Evolutionary conservation across 2,113 vertebrate species (phyloP).

Genomic region (Tragulus kanchil): DNA sequence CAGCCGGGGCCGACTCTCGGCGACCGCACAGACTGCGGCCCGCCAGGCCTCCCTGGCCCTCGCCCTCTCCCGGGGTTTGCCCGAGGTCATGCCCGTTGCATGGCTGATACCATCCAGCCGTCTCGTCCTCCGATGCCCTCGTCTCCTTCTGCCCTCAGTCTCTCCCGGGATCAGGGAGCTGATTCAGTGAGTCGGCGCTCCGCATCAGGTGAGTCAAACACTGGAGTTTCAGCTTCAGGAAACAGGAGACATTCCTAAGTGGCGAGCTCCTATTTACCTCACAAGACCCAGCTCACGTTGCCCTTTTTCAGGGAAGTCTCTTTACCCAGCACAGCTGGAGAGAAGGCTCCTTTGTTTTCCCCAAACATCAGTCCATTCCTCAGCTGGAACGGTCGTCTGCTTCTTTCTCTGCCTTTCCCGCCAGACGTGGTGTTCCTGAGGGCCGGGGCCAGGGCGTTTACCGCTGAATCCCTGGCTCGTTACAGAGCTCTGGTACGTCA

Average conservation of each 20-base stretch:
- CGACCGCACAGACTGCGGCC: no score
- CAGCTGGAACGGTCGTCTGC: neutral
- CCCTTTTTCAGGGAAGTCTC: neutral
- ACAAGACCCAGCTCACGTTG: neutral
- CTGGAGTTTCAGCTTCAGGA: no score
- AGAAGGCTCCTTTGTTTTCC: neutral
- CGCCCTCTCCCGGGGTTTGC: no score
- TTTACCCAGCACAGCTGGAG: neutral
- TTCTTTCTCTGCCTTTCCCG: neutral
- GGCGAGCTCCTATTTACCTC: neutral
- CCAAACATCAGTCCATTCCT: neutral
- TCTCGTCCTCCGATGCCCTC: no score
- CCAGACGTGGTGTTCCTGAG: neutral
- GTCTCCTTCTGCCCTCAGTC: no score
- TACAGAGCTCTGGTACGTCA: neutral
- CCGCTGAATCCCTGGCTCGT: neutral
- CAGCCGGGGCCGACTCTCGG: no score
- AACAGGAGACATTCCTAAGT: neutral
- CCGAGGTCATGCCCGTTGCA: no score
- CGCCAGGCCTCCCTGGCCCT: no score
- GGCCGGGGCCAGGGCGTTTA: accelerated
- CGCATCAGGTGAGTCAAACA: no score
- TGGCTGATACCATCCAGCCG: no score
- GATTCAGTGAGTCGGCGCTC: no score
- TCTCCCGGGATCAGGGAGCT: no score